These are phyloP conservation scores for Telmatochromis brachygnathus DNA, from an alignment of 2,113 vertebrate genomes.

Conservation along the genomic window DNA sequence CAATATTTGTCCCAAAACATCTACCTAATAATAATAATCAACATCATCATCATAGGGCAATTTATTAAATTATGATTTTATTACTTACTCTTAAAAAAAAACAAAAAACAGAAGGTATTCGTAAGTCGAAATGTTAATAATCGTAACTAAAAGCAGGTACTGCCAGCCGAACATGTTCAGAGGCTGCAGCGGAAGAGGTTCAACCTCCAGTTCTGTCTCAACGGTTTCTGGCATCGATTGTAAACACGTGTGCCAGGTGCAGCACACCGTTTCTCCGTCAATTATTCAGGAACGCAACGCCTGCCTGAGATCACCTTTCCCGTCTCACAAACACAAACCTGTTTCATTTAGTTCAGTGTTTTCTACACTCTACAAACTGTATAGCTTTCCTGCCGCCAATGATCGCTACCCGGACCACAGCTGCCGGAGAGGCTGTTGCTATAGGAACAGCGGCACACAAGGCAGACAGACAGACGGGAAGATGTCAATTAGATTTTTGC, in stretches of 20 bases:
- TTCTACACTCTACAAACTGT: neutral
- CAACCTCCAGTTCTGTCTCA: neutral
- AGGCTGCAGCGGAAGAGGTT: neutral
- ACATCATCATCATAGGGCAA: neutral
- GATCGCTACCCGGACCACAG: neutral
- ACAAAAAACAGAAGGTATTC: rapidly evolving
- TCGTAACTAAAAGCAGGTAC: neutral
- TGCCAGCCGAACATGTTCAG: neutral
- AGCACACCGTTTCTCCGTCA: neutral
- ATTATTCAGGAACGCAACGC: conserved; percentile 13
- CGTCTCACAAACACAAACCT: neutral
- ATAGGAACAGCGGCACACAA: conserved; percentile 45
- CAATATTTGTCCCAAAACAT: neutral
- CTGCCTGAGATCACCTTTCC: neutral
- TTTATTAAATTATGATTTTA: neutral
- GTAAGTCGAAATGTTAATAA: neutral
- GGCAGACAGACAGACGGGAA: neutral
- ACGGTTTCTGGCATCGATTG: neutral
- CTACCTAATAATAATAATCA: neutral
- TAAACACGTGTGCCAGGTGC: neutral
- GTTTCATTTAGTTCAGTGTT: neutral
- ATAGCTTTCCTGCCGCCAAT: neutral
- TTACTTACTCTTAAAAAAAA: rapidly evolving
- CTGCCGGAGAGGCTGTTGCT: conserved; percentile 50
- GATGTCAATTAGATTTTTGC: neutral